phyloP scores from a whole-genome alignment of 2,797 vertebrate species.

The Hephaestus fuliginosus region DNA sequence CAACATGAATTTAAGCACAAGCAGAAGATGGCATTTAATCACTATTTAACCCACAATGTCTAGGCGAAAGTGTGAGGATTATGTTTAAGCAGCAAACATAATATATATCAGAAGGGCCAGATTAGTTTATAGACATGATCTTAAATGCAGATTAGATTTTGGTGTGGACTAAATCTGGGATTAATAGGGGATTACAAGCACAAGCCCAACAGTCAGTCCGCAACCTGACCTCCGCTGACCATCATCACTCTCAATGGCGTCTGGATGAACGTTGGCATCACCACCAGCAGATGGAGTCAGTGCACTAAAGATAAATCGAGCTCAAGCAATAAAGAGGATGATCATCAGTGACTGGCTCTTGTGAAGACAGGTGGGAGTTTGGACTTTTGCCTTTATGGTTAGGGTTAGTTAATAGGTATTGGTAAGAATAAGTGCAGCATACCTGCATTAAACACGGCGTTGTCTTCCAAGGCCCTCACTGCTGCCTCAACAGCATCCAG shows the following conservation, averaged over 20 bases:
- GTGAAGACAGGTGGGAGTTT: background rate
- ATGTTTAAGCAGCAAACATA: background rate
- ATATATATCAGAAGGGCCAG: background rate
- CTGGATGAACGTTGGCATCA: conserved; percentile 10
- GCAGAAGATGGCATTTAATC: too few relatives aligned
- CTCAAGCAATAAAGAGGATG: background rate
- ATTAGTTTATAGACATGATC: background rate
- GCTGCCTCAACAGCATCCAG: conserved; percentile 86
- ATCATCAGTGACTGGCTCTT: background rate
- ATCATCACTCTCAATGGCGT: background rate
- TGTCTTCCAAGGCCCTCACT: conserved; percentile 84
- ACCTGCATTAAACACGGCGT: conserved; percentile 84
- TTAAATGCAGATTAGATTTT: conserved; percentile 14
- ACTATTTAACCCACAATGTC: background rate
- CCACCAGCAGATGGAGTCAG: conserved; percentile 66
- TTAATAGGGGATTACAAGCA: background rate
- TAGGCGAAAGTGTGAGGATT: background rate
- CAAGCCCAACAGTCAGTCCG: background rate
- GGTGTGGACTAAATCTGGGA: background rate
- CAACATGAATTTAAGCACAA: conserved; percentile 1
- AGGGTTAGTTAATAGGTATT: background rate
- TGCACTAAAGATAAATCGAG: background rate
- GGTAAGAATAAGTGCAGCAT: background rate
- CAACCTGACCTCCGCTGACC: background rate
- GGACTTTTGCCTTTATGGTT: too few relatives aligned